Conservation (phyloP, 2,113 vertebrate genomes). For the Arothron firmamentum region DNA sequence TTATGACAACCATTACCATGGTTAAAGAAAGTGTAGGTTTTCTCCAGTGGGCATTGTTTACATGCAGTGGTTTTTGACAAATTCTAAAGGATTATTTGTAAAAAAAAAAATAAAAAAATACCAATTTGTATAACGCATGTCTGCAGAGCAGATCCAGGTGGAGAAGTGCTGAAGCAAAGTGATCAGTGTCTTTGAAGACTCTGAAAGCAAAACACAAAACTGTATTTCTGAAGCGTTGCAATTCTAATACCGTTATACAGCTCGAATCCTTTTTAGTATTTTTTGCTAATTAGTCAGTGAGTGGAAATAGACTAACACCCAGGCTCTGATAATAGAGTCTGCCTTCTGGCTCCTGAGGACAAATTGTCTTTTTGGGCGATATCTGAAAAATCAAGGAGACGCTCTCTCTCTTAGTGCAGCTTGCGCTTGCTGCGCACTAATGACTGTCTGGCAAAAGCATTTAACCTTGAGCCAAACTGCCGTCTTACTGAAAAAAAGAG, state of each 20-base stretch:
- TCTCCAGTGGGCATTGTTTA: no score
- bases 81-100: neutral
- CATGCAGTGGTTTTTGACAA: neutral
- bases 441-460: constrained; percentile 61
- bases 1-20: no score
- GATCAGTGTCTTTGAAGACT: no score
- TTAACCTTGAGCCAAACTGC: constrained; percentile 72
- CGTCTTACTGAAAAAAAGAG: constrained; percentile 63
- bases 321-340: constrained; percentile 37
- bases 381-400: constrained; percentile 50
- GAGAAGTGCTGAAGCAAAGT: neutral
- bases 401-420: constrained; percentile 41
- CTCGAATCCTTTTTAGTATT: constrained; percentile 11
- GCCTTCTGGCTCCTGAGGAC: constrained; percentile 23
- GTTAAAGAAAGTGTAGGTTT: no score
- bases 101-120: neutral
- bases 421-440: constrained; percentile 64
- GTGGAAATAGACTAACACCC: constrained; percentile 18
- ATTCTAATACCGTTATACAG: no score
- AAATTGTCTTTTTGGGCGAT: constrained; percentile 41
- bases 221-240: no score
- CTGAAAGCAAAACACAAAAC: no score
- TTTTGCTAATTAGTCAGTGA: constrained; percentile 36
- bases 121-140: neutral
- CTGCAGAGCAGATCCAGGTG: neutral